Evolutionary conservation across 2,888 invertebrate genomes (phyloP), one percentile per base, ranked within the genome.

Genomic region (Desoria tigrina): DNA sequence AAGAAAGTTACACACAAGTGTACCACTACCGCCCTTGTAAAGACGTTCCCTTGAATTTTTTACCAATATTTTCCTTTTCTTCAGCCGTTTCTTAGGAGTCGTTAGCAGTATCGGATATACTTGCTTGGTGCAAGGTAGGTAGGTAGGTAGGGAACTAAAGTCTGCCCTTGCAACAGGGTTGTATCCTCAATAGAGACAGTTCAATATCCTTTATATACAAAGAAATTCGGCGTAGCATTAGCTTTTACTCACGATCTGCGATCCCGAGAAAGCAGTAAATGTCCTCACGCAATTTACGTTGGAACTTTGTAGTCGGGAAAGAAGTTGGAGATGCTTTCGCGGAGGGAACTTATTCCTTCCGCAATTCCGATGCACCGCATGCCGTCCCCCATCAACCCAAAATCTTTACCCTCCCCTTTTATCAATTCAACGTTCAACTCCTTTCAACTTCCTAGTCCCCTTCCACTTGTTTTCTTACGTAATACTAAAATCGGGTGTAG

Each of bases 341-440:
- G 32, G 51, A 51, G 32, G 51, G 24, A 42, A 45, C 23, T 58
- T 49, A 57, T 57, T 57, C 45, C 9, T 16, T 58, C n/a, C n/a
- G 58, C 58, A 58, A 58, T 58, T 58, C 45, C 59, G 32, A 39
- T 64, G 64, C 59, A 59, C 59, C 37, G 37, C 64, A 64, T 64
- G 64, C 59, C 42, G 63, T 63, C 63, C 57, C 51, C 63, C 42
- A 55, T 56, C 39, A 50, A 53, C 55, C 58, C 49, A 32, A 63
- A 68, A 64, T 65, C 65, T 65, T 65, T 63, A 65, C 59, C 61
- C 61, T 68, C 65, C 61, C 68, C 61, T 65, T 32, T 68, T 65
- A 68, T 68, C 68, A 62, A 62, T 68, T 68, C 64, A 67, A 42
- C 65, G 59, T 68, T 68, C 64, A 67, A 42, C 65, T 61, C 42